Evolutionary conservation across 2,113 vertebrate species (phyloP), one percentile per base, ranked within the genome.

Genomic region (Corythoichthys haematopterus): DNA sequence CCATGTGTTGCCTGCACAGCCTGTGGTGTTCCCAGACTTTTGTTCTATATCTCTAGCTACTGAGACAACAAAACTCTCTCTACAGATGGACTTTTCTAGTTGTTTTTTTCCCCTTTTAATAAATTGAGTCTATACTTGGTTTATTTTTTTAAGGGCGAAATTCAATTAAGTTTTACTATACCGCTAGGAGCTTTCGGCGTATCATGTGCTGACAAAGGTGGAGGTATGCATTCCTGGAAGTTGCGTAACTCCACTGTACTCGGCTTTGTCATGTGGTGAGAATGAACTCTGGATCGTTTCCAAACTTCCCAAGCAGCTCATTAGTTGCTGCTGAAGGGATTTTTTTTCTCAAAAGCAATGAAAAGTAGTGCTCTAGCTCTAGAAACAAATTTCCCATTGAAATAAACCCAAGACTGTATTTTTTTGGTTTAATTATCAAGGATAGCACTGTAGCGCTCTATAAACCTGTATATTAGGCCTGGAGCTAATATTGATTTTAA

Each of bases 11-110:
- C 38, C 53, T 11, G 51, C 51, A 2, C 65, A 71, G 64, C 68
- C 69, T 58, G 65, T 7, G 46, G 9, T 40, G 46, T 88, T 90
- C 84, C 80, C 87, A 88, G 72, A 83, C 76, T 40, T 85, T 86
- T 71, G 3, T 51, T 57, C 33, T 76, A 61, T 3, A 47, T 12
- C 8, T 63, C 46, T 55, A 10, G 13, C 67, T 69, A 65, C 70
- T 75, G n/a, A 52, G 79, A 82, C 70, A 89, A 79, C 76, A 77
- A 1, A 35, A 20, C 47, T 51, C 12, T 8, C 4, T 47, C 6
- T 36, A 65, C 10, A 15, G n/a, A 45, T 53, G 4, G 12, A 38
- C 20, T 5, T 65, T 52, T 77, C 46, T 47, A 6, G 16, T 15
- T 46, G 33, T 46, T 20, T 35, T 33, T 13, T 63, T 64, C 20